Evolutionary conservation across 2,888 invertebrate species (phyloP).

Genomic region (Caenorhabditis zanzibari): DNA sequence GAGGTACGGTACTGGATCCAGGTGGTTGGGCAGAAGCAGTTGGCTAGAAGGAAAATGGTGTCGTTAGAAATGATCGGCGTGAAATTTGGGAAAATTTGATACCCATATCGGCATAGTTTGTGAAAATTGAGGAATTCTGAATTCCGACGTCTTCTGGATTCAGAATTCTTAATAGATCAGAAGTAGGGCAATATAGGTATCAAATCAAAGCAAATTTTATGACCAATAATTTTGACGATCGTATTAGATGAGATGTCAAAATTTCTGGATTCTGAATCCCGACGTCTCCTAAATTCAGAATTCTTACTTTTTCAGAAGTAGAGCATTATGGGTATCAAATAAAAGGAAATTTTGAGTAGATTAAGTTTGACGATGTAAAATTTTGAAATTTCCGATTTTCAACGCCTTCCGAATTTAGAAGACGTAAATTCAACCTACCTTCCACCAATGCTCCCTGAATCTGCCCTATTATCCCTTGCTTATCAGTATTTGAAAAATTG

Average conservation of each 20-base stretch:
- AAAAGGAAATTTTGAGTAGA: not conserved
- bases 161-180: not conserved
- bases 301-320: not conserved
- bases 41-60: slow-evolving; percentile 34
- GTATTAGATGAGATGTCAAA: not conserved
- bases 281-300: not conserved
- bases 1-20: slow-evolving; percentile 53
- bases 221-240: not conserved
- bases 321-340: not conserved
- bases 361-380: not conserved
- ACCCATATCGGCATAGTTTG: too few species aligned
- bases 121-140: not conserved
- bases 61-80: not conserved
- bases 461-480: slow-evolving; percentile 12
- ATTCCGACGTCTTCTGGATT: slow-evolving; percentile 3
- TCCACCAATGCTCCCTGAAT: slow-evolving; percentile 34
- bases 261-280: not conserved
- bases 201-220: not conserved
- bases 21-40: slow-evolving; percentile 56
- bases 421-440: not conserved
- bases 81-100: not conserved
- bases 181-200: not conserved
- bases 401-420: not conserved
- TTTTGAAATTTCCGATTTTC: not conserved
- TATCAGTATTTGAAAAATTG: slow-evolving; percentile 29